Percentiles rank a stretch among this genome's conserved stretches.
Evolutionary conservation across 2,888 invertebrate genomes (phyloP).

Genomic region (Rhyacophila evoluta): DNA sequence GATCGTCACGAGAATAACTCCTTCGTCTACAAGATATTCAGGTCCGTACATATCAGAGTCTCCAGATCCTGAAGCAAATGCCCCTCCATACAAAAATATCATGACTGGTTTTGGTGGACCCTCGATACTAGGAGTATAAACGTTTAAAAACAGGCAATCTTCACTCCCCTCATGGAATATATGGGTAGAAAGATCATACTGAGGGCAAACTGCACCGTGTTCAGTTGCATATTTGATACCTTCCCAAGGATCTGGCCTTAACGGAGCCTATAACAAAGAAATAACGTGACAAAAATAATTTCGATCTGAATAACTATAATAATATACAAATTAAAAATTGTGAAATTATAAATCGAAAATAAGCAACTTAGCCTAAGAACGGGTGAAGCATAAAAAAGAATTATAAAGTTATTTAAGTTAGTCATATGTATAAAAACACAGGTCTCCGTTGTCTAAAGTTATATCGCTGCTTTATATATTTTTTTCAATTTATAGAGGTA

Average conservation of each 20-base stretch:
- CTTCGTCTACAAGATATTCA: constrained; percentile 61
- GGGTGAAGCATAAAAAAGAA: too few relatives aligned
- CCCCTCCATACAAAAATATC: constrained; percentile 62
- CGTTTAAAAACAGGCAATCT: constrained; percentile 64
- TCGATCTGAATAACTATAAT: too few relatives aligned
- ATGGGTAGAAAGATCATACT: constrained; percentile 60
- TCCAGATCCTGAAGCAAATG: constrained; percentile 61
- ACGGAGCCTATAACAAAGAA: constrained; percentile 61
- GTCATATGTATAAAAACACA: too few relatives aligned
- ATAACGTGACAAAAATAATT: too few relatives aligned
- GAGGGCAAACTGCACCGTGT: constrained; percentile 60
- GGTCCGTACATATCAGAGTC: constrained; percentile 61
- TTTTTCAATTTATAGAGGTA: too few relatives aligned
- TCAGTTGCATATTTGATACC: constrained; percentile 61
- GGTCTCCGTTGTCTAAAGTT: too few relatives aligned
- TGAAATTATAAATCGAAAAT: too few relatives aligned
- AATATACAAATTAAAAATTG: too few relatives aligned
- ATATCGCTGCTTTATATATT: too few relatives aligned
- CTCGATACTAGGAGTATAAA: constrained; percentile 60
- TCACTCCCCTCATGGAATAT: constrained; percentile 57
- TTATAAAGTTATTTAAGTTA: too few relatives aligned
- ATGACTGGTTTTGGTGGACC: constrained; percentile 58
- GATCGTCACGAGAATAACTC: constrained; percentile 62
- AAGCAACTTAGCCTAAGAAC: too few relatives aligned
- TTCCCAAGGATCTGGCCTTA: constrained; percentile 60